Conservation (phyloP, 2,888 invertebrate genomes). For the Parasteatoda lunata region DNA sequence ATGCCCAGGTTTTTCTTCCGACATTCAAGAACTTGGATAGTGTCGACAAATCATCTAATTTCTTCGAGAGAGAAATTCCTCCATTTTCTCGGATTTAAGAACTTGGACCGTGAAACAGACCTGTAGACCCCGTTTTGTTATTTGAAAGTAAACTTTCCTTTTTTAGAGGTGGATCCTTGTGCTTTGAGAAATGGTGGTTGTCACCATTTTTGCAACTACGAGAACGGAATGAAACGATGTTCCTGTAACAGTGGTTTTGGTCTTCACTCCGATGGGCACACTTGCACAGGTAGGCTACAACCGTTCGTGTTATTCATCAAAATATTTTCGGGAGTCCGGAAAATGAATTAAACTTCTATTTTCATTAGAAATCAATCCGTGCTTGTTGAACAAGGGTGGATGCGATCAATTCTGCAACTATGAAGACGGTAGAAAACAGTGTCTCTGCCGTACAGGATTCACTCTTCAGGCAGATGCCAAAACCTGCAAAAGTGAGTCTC, state of each 20-base stretch:
- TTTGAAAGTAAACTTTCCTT: not conserved
- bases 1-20: too few species aligned
- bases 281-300: constrained; percentile 11
- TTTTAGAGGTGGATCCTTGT: constrained; percentile 22
- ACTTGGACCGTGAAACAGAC: too few species aligned
- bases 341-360: not conserved
- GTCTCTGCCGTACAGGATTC: constrained; percentile 10
- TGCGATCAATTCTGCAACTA: constrained; percentile 27
- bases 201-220: constrained; percentile 22
- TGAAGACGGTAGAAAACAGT: not conserved
- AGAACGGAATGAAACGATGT: not conserved
- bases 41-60: too few species aligned
- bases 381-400: constrained; percentile 6
- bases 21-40: too few species aligned
- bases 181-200: constrained; percentile 34
- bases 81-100: too few species aligned
- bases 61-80: too few species aligned
- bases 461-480: constrained; percentile 13
- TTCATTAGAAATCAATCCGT: constrained; percentile 21
- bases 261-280: constrained; percentile 15
- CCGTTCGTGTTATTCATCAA: too few species aligned
- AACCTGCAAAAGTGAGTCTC: constrained; percentile 31
- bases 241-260: not conserved
- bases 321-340: too few species aligned
- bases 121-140: not conserved